Base-by-base conservation (phyloP, 2,797 vertebrate genomes). In the Leuciscus waleckii region DNA sequence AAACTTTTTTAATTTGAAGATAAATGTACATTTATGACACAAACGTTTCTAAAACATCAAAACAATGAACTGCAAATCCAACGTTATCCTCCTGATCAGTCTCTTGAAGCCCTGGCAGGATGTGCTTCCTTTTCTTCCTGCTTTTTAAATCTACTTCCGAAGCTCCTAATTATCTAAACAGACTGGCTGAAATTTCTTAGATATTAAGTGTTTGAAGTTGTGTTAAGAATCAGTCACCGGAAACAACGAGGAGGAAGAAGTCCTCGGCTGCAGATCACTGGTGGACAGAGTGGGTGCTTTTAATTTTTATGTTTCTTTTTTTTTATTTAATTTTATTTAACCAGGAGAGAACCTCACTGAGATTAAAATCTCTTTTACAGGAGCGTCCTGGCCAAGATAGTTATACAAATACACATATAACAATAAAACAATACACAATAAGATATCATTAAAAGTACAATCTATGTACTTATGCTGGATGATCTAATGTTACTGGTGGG, bases 121-220 rank as follows among this genome's bases (percentile, higher is more conserved):
- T 68, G 63, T 58, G 54, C 35, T 85, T 82, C 39, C 79, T 77
- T 84, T 26, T 81, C 65, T 73, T 76, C 13, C 51, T 23, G 73
- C 41, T 70, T 71, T 71, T 71, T 29, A 70, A 56, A 61, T 78
- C 46, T 76, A 49, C 7, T 26, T 67, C 37, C 23, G n/a, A 51
- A 76, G n/a, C 56, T 54, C 78, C 51, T 43, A 81, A 83, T 85
- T 35, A 78, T 54, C 67, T 86, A 41, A 58, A 85, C 70, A 67
- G 79, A 79, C 74, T 37, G 75, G 9, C 37, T 75, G 19, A 32
- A 56, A 56, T 41, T 3, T 63, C 19, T 9, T 14, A 75, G 49
- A 56, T 39, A 43, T 35, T 23, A 14, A 26, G 26, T 37, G 21
- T 67, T 67, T 81, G 84, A 73, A 81, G 35, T n/a, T 37, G 26